A percentile compares a stretch with the other conserved stretches of the same genome.
Conservation (phyloP, 1,140 invertebrate species). For the Lordiphosa stackelbergi region DNA sequence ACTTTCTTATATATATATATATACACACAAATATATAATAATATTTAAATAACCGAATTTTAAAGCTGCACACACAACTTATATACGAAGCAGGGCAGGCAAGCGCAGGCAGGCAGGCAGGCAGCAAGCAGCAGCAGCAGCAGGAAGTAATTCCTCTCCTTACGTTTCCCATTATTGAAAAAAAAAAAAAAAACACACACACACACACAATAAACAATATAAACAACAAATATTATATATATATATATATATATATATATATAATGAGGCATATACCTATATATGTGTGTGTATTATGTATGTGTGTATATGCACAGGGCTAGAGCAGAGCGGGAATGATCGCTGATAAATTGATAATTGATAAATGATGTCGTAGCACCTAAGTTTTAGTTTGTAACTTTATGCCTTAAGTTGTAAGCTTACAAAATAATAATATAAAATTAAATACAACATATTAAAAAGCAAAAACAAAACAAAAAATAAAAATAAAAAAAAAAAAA, state of each 20-base stretch:
- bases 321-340: slow-evolving; percentile 29
- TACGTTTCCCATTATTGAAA: slow-evolving; percentile 3
- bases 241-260: slow-evolving; percentile 33
- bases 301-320: slow-evolving; percentile 32
- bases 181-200: slow-evolving; percentile 8
- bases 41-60: slow-evolving; percentile 59
- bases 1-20: slow-evolving; percentile 22
- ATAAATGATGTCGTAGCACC: slow-evolving; percentile 43
- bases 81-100: neutral
- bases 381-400: slow-evolving; percentile 75
- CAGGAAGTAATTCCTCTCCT: slow-evolving; percentile 16
- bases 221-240: slow-evolving; percentile 23
- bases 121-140: slow-evolving; percentile 18
- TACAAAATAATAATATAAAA: slow-evolving; percentile 69
- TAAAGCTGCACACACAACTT: slow-evolving; percentile 40
- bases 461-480: slow-evolving; percentile 55
- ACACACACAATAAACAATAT: neutral
- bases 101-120: slow-evolving; percentile 5
- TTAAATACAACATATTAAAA: slow-evolving; percentile 74
- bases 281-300: slow-evolving; percentile 33
- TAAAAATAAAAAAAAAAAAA: slow-evolving; percentile 59
- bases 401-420: slow-evolving; percentile 76
- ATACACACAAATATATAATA: slow-evolving; percentile 16
- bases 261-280: slow-evolving; percentile 16
- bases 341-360: slow-evolving; percentile 30